Percentiles rank a stretch among this genome's conserved stretches.
These are phyloP conservation scores for Lerista edwardsae DNA, from an alignment of 2,797 vertebrate species.

Conservation along the genomic window DNA sequence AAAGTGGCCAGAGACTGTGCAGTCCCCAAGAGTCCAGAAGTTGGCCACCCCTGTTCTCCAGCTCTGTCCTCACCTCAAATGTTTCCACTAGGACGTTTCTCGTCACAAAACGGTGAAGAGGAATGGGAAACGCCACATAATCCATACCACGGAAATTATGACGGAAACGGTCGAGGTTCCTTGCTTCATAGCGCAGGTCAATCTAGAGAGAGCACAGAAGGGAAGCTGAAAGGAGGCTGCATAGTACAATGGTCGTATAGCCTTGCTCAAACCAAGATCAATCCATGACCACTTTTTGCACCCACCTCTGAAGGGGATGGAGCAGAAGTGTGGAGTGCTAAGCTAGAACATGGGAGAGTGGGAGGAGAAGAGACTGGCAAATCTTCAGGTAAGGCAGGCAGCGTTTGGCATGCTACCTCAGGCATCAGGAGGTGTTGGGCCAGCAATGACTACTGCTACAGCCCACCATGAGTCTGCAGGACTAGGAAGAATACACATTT, in stretches of 20 bases:
- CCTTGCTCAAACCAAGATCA: background rate
- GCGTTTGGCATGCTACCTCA: no score
- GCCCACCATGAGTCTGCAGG: no score
- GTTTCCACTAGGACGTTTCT: conserved; percentile 91
- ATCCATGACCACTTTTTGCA: rapidly evolving
- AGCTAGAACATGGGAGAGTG: no score
- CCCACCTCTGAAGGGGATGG: background rate
- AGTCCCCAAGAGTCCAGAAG: background rate
- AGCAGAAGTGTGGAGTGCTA: no score
- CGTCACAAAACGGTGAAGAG: conserved; percentile 88
- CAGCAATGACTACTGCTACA: no score
- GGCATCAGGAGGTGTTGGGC: no score
- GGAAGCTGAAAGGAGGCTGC: background rate
- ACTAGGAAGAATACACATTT: no score
- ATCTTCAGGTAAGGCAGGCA: no score
- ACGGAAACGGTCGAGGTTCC: conserved; percentile 89
- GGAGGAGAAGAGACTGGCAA: no score
- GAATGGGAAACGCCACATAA: conserved; percentile 90
- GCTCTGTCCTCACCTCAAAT: conserved; percentile 83
- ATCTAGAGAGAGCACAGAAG: conserved; percentile 78
- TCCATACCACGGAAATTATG: conserved; percentile 86
- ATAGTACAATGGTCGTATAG: background rate
- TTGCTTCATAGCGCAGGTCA: conserved; percentile 91
- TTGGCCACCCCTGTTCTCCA: background rate
- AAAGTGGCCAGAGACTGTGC: background rate